Percentiles rank a stretch among this genome's conserved stretches.
phyloP scores from a whole-genome alignment of 1,140 invertebrate genomes.

The Drosophila ananassae region DNA sequence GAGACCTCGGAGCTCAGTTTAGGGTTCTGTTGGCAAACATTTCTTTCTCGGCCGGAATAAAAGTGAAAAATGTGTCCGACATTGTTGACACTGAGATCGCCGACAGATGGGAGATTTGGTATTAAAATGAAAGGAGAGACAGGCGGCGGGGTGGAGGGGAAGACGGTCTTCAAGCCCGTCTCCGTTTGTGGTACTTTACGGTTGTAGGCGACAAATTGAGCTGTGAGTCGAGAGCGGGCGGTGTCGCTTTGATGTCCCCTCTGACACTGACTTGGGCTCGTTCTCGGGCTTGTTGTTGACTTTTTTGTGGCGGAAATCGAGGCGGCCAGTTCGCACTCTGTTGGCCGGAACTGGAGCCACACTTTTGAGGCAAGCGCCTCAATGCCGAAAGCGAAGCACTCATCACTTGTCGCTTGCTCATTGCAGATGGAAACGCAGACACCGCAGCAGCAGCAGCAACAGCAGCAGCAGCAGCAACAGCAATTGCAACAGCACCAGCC shows the following conservation, averaged over 20 bases:
- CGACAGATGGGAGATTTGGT: neutral
- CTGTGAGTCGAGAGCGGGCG: constrained; percentile 43
- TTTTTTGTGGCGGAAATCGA: constrained; percentile 72
- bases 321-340: constrained; percentile 66
- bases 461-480: constrained; percentile 57
- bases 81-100: constrained; percentile 57
- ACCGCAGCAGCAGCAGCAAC: constrained; percentile 68
- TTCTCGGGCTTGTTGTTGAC: constrained; percentile 48
- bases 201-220: constrained; percentile 83
- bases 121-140: neutral
- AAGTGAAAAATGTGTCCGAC: constrained; percentile 72
- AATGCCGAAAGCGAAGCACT: constrained; percentile 48
- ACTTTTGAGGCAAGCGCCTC: constrained; percentile 63
- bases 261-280: constrained; percentile 23
- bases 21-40: constrained; percentile 58
- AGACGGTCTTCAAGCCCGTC: constrained; percentile 12
- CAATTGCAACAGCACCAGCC: constrained; percentile 55
- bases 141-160: neutral
- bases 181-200: constrained; percentile 58
- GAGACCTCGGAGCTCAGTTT: constrained; percentile 6
- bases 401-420: constrained; percentile 66
- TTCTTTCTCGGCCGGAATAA: constrained; percentile 44
- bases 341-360: constrained; percentile 75
- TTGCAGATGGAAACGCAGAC: constrained; percentile 83
- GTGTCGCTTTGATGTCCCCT: constrained; percentile 36